These are phyloP conservation scores for Nephrotoma appendiculata DNA, from an alignment of 2,888 invertebrate species.

Conservation along the genomic window DNA sequence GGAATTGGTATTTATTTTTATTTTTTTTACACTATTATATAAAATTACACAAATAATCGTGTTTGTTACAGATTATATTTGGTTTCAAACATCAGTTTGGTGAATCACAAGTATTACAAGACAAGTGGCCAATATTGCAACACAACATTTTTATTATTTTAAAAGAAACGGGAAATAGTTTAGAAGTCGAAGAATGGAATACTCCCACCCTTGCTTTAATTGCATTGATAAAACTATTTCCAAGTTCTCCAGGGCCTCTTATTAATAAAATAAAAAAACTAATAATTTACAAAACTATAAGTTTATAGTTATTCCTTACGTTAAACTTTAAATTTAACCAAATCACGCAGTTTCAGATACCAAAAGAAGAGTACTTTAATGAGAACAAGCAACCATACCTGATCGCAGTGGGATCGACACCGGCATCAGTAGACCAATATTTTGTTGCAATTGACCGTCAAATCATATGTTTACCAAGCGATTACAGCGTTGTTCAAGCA, in stretches of 20 bases:
- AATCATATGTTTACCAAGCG: neutral
- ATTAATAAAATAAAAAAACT: neutral
- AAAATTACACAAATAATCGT: no score
- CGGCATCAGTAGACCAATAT: neutral
- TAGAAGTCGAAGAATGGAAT: neutral
- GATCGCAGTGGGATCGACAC: neutral
- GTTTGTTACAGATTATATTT: neutral
- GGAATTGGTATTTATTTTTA: neutral
- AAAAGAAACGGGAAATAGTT: neutral
- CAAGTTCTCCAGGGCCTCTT: neutral
- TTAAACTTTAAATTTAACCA: neutral
- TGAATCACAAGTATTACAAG: neutral
- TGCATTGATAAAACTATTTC: neutral
- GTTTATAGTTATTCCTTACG: neutral
- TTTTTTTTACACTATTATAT: no score
- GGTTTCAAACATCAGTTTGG: neutral
- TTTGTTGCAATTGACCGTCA: neutral
- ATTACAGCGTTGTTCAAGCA: neutral
- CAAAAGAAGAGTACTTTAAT: neutral
- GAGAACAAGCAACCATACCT: neutral
- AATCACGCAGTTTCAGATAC: neutral
- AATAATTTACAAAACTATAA: neutral
- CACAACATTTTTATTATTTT: neutral
- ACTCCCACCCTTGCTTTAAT: neutral
- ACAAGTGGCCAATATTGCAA: neutral